Base-by-base conservation (phyloP, 2,888 invertebrate genomes). In the Antheraea yamamai region DNA sequence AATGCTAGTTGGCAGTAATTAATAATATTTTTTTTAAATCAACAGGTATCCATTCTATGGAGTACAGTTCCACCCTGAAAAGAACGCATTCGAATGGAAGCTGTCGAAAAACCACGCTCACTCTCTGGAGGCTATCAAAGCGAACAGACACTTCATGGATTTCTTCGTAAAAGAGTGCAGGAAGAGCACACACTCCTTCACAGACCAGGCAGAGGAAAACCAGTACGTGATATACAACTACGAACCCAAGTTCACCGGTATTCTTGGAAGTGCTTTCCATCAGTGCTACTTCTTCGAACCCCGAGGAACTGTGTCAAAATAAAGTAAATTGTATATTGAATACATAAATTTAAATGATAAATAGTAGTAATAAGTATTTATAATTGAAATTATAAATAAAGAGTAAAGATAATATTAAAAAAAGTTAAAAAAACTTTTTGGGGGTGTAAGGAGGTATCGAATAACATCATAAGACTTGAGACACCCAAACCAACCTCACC, bases 41-140 rank as follows among this genome's bases (percentile, higher is more conserved):
- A 35, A 70, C 86, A 96, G 95, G 72, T 97, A 96, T 84, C 99
- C 99, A 14, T 96, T 98, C 86, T 99, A 97, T 88, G 98, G 97
- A 0, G 94, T 97, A 0, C 98, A 98, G 89, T 99, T 98, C 91
- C 99, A 99, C 87, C 98, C 99, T 0, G 99, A 99, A 89, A 98
- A 98, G 85, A 96, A 96, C 84, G 91, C 96, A 0, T 99, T 96
- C 85, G 98, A 98, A 89, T 98, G 97, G 97, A 95, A 95, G 74
- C 81, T 83, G 47, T 95, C 90, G 14, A 95, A 94, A 75, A 90
- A 92, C 0, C 96, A 97, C 77, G 96, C 97, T 0, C 98, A 98
- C 84, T 94, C 95, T 0, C 74, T 84, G 0, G 91, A 96, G n/a
- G 97, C 98, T 0, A 91, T 97, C 0, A 91, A 92, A 83, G 95